phyloP scores from a whole-genome alignment of 2,888 invertebrate species.

The Agelastica alni region DNA sequence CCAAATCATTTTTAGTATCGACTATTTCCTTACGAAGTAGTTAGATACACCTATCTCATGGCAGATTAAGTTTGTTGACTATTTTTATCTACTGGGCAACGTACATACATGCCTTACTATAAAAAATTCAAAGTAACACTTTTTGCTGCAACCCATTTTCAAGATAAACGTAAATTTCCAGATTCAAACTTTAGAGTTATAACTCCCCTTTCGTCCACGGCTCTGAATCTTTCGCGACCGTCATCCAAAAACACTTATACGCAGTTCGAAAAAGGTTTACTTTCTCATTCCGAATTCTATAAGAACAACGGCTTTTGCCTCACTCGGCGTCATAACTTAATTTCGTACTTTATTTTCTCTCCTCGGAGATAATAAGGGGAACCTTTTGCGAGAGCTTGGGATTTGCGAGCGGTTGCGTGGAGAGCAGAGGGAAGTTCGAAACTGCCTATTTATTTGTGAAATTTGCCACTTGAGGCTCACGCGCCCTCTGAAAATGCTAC shows the following conservation, averaged over 20 bases:
- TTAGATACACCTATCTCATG: too few species aligned
- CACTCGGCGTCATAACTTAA: constrained; percentile 18
- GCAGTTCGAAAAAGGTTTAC: background rate
- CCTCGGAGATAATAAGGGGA: constrained; percentile 8
- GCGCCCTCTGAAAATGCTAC: background rate
- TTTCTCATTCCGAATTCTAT: background rate
- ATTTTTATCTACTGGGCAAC: too few species aligned
- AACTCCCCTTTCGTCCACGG: background rate
- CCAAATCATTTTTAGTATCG: too few species aligned
- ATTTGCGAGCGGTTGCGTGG: constrained; percentile 13
- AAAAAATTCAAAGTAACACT: too few species aligned
- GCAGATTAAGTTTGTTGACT: too few species aligned
- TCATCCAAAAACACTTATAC: background rate
- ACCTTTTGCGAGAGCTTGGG: constrained; percentile 14
- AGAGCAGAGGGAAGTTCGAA: constrained; percentile 17
- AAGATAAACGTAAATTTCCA: too few species aligned
- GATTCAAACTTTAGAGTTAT: too few species aligned
- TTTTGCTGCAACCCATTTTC: too few species aligned
- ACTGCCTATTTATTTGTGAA: constrained; percentile 30
- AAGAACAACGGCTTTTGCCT: background rate
- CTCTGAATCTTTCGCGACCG: background rate
- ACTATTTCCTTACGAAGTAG: too few species aligned
- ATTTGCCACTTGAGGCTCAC: constrained; percentile 10
- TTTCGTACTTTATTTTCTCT: constrained; percentile 26
- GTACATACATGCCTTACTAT: too few species aligned